Evolutionary conservation across 2,113 vertebrate species (phyloP).

Genomic region (Odontesthes bonariensis): DNA sequence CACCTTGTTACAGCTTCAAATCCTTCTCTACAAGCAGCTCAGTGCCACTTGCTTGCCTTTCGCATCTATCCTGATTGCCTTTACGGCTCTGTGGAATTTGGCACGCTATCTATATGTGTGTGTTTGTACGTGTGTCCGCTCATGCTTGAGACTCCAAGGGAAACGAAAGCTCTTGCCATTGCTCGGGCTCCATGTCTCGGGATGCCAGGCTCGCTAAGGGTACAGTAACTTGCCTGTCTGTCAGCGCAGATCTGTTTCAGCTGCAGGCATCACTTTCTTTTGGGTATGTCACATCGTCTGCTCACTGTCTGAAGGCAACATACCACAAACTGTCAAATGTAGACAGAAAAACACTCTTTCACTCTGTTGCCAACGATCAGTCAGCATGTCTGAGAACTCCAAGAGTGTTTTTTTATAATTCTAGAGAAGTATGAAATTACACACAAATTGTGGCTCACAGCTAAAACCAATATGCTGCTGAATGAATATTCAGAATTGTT

Average conservation of each 20-base stretch:
- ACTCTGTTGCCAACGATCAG: slow-evolving; percentile 52
- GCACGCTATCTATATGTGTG: slow-evolving; percentile 51
- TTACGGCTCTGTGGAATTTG: slow-evolving; percentile 71
- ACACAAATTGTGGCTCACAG: slow-evolving; percentile 34
- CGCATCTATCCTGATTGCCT: slow-evolving; percentile 73
- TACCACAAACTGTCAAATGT: slow-evolving; percentile 54
- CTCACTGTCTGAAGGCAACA: slow-evolving; percentile 52
- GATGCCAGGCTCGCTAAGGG: slow-evolving; percentile 67
- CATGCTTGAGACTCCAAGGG: slow-evolving; percentile 55
- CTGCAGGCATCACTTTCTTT: slow-evolving; percentile 52
- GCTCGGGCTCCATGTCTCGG: slow-evolving; percentile 54
- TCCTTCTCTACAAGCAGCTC: slow-evolving; percentile 22
- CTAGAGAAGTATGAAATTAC: slow-evolving; percentile 47
- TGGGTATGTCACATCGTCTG: slow-evolving; percentile 47
- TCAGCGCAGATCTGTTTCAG: slow-evolving; percentile 72
- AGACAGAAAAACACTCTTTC: slow-evolving; percentile 55
- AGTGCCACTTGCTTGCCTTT: slow-evolving; percentile 48
- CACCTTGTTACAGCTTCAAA: slow-evolving; percentile 36
- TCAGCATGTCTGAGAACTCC: slow-evolving; percentile 45
- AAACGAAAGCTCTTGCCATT: slow-evolving; percentile 58
- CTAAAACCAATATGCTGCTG: slow-evolving; percentile 27
- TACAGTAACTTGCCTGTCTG: slow-evolving; percentile 74
- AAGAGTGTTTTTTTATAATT: slow-evolving; percentile 9
- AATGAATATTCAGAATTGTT: slow-evolving; percentile 46
- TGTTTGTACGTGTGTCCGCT: slow-evolving; percentile 60